phyloP scores from a whole-genome alignment of 2,888 invertebrate species.

The Gymnosoma rotundatum region DNA sequence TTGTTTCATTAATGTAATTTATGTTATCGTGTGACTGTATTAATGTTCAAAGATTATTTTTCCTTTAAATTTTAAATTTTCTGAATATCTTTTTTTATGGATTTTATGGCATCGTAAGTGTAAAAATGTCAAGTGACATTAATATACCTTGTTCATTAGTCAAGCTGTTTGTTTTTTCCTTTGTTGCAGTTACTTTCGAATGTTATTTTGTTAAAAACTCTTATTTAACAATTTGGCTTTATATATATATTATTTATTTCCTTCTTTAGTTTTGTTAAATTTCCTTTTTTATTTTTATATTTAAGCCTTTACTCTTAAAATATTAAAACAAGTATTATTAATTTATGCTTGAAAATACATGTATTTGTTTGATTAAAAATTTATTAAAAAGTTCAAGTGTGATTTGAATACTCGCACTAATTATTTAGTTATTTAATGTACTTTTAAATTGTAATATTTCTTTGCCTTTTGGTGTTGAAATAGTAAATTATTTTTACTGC shows the following conservation, averaged over 20 bases:
- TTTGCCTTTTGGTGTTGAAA: constrained; percentile 37
- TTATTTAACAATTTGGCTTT: too few species aligned
- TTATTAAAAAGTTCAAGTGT: too few species aligned
- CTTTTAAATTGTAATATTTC: constrained; percentile 9
- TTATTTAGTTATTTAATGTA: neutral
- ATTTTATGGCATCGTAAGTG: constrained; percentile 57
- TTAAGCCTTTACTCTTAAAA: too few species aligned
- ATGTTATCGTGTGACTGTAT: constrained; percentile 62
- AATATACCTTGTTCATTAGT: constrained; percentile 1
- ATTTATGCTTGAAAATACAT: too few species aligned
- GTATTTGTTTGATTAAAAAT: too few species aligned
- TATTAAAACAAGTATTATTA: too few species aligned
- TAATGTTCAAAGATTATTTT: constrained; percentile 32
- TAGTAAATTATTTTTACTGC: constrained; percentile 67
- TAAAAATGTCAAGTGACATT: constrained; percentile 14
- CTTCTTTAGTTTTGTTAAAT: too few species aligned
- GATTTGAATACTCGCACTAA: too few species aligned
- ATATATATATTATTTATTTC: too few species aligned
- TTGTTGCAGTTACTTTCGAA: too few species aligned
- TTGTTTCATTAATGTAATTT: constrained; percentile 64
- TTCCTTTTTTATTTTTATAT: too few species aligned
- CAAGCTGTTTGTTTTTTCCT: neutral
- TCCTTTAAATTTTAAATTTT: constrained; percentile 10
- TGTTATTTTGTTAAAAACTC: too few species aligned
- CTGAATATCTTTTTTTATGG: constrained; percentile 53